Base-by-base conservation (phyloP, 2,888 invertebrate genomes). In the Branchellion lobata region DNA sequence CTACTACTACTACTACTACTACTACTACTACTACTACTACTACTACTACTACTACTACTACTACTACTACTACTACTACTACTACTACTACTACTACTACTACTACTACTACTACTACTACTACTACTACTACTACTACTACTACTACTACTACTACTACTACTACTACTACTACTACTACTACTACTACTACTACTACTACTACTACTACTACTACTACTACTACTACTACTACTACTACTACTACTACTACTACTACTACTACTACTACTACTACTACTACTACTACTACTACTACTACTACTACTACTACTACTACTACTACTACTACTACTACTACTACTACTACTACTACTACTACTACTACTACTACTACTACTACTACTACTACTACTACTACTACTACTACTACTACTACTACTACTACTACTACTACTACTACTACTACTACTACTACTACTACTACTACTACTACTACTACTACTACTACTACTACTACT, bases 171-270 rank as follows among this genome's bases (percentile, higher is more conserved):
- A 99, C 81, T 96, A 97, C 88, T 91, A 99, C 81, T 91, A 99
- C 80, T 97, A 98, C 89, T 96, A 98, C 89, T 91, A 94, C 82
- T 96, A 97, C 87, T 98, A 96, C 89, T 97, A 96, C 89, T 98
- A 99, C 82, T 92, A 96, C 40, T 40, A 40, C 40, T 40, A 40
- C 40, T 40, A 40, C 40, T 40, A 40, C 40, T 98, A 97, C 79
- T 99, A 98, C 89, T 91, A 99, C 85, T 99, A 98, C 98, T 98
- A 99, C 90, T 99, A 99, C 90, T 91, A 99, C 86, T 91, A 99
- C 81, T 96, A 97, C 88, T 91, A 99, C 81, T 91, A 99, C 80
- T 97, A 98, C 89, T 96, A 98, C 89, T 91, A 94, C 82, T 96
- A 97, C 87, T 98, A 96, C 89, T 97, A 96, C 89, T 98, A 99